Evolutionary conservation across 1,140 invertebrate genomes (phyloP), one percentile per base, ranked within the genome.

Genomic region (Scaptomyza pallida): DNA sequence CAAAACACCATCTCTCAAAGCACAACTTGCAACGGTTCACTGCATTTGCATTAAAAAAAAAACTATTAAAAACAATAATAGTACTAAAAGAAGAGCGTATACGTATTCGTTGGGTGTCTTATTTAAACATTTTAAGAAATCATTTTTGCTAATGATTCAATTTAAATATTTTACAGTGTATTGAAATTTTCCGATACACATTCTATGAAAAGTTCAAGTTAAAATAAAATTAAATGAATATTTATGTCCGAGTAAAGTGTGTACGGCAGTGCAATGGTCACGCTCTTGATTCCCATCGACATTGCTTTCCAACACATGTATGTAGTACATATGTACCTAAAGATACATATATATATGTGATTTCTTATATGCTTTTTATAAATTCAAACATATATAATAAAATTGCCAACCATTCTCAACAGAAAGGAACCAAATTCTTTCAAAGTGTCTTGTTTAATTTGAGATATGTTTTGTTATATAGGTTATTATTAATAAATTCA

Each of bases 11-110:
- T 13, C 40, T 51, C 30, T 41, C 77, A 81, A 76, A 82, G 73
- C 57, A 83, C 72, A 73, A 77, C 64, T 63, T 70, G 72, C 55
- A 44, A 13, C 52, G 69, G 77, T 77, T 65, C 63, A 70, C 16
- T 81, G 63, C 56, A 77, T 70, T 73, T 33, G 44, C 60, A 86
- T 81, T 15, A 62, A 45, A 51, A 16, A 26, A 10, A 12, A 56
- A 26, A 48, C 40, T 43, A 74, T n/a, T 51, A 16, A 37, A 47
- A 62, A 30, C 23, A 6, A 26, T n/a, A n/a, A n/a, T n/a, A n/a
- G n/a, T n/a, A 23, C 5, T 26, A 26, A 30, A 30, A 30, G 6
- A 37, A 37, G 6, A 37, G 10, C 12, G 33, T 5, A 37, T 3
- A 12, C n/a, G 12, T n/a, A n/a, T n/a, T 37, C 33, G n/a, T 4